Evolutionary conservation across 2,888 invertebrate species (phyloP), one percentile per base, ranked within the genome.

Genomic region (Mythimna pallens): DNA sequence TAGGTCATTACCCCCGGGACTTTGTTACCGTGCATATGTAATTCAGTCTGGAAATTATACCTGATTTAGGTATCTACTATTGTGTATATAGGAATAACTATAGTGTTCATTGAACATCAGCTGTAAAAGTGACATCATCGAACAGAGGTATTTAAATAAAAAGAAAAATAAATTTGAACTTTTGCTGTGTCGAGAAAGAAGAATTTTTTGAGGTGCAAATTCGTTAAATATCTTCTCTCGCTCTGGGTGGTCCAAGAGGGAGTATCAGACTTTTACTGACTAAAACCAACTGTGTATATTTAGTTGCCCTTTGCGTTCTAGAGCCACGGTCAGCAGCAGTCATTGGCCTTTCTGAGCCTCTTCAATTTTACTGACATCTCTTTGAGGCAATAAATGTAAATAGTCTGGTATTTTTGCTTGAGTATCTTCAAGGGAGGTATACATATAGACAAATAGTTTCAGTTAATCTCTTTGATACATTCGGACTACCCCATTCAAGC

Each of bases 1-100:
- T 77, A 77, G 58, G 73, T 77, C 65, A 68, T 70, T 80, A 76
- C 81, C 63, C 80, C 43, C 58, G 81, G 68, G 81, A 77, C 55
- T 66, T 63, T n/a, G 63, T 75, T 22, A 10, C 22, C 40, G 30
- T 61, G 55, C 80, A 36, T 70, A 59, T 65, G 65, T 70, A 65
- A 59, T 30, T 30, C 58, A 43, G 54, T 43, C n/a, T 55, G 14
- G 25, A 75, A 79, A 75, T 73, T 70, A 69, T 65, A 73, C 34
- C 22, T 59, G 55, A 1, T n/a, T 14, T 34, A 59, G 34, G 6
- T 36, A 36, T 25, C 25, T n/a, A 52, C 22, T 8, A 43, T 52
- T 17, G 3, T 1, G 17, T 9, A 25, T 59, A 20, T 40, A 14
- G 8, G 3, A 7, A 17, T 43, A 10, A 47, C 43, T 47, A 20